A percentile compares a stretch with the other conserved stretches of the same genome.
Conservation (phyloP, 2,113 vertebrate genomes). For the Pedionomus torquatus region DNA sequence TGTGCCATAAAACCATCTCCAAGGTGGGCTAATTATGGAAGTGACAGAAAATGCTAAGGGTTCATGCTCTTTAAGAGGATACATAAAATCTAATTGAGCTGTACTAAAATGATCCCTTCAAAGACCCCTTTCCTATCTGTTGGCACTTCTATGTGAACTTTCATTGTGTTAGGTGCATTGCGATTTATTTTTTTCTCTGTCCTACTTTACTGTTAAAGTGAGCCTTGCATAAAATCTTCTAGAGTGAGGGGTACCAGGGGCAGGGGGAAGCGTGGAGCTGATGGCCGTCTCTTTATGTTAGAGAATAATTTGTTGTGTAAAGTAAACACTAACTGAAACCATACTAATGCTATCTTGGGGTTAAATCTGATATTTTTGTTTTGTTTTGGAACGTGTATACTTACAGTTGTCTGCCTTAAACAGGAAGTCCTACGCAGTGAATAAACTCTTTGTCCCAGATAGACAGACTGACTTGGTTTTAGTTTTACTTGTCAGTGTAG, state of each 20-base stretch:
- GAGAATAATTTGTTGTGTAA: neutral
- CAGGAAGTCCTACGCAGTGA: neutral
- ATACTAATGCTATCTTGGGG: neutral
- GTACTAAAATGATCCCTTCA: neutral
- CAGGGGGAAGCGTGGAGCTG: neutral
- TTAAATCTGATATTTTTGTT: neutral
- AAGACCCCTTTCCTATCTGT: neutral
- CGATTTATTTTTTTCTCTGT: neutral
- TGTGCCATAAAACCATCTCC: conserved; percentile 24
- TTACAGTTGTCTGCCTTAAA: neutral
- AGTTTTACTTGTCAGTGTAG: neutral
- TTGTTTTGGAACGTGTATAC: neutral
- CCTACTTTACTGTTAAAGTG: neutral
- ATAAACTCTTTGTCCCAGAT: neutral
- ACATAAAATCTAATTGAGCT: neutral
- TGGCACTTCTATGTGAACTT: neutral
- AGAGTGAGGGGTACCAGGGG: neutral
- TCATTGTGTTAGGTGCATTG: neutral
- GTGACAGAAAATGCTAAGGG: conserved; percentile 32
- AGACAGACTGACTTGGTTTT: neutral
- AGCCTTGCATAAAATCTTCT: neutral
- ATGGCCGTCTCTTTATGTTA: neutral
- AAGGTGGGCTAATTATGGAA: conserved; percentile 76
- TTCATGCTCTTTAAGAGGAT: conserved; percentile 60
- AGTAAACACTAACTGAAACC: neutral